phyloP scores from a whole-genome alignment of 2,797 vertebrate genomes.

The Sebastes variabilis region DNA sequence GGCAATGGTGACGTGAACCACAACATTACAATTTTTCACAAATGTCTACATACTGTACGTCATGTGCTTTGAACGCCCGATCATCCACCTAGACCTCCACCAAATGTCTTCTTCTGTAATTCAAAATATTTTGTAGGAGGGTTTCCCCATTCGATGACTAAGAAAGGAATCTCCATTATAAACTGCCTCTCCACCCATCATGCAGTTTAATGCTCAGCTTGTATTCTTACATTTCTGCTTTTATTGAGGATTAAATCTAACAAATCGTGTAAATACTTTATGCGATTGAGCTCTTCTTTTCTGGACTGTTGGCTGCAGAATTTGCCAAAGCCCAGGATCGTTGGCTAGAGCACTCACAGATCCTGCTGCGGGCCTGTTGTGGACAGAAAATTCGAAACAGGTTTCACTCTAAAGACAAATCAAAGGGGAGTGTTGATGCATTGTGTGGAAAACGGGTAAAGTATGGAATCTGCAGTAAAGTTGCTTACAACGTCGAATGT shows the following conservation, averaged over 20 bases:
- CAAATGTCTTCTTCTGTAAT: not conserved
- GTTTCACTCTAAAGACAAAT: slow-evolving; percentile 18
- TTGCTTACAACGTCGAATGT: slow-evolving; percentile 57
- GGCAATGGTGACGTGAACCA: not conserved
- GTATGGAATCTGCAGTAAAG: slow-evolving; percentile 45
- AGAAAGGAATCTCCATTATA: not conserved
- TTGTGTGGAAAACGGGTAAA: slow-evolving; percentile 36
- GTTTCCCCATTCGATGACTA: not conserved
- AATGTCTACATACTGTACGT: not conserved
- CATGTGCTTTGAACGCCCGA: not conserved
- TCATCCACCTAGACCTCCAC: not conserved
- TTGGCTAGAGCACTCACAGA: not conserved
- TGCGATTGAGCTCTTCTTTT: not conserved
- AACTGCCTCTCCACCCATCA: not conserved
- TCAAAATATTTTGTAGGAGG: not conserved
- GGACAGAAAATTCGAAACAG: slow-evolving; percentile 1
- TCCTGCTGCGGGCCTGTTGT: not conserved
- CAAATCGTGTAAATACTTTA: not conserved
- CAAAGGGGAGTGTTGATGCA: slow-evolving; percentile 29
- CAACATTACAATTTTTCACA: not conserved
- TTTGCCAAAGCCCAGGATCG: not conserved
- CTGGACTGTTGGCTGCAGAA: not conserved
- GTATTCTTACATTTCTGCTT: not conserved
- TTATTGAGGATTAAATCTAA: not conserved
- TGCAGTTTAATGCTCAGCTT: not conserved